Percentiles rank a stretch among this genome's conserved stretches.
These are phyloP conservation scores for Cheilosia variabilis DNA, from an alignment of 2,888 invertebrate species.

Conservation along the genomic window DNA sequence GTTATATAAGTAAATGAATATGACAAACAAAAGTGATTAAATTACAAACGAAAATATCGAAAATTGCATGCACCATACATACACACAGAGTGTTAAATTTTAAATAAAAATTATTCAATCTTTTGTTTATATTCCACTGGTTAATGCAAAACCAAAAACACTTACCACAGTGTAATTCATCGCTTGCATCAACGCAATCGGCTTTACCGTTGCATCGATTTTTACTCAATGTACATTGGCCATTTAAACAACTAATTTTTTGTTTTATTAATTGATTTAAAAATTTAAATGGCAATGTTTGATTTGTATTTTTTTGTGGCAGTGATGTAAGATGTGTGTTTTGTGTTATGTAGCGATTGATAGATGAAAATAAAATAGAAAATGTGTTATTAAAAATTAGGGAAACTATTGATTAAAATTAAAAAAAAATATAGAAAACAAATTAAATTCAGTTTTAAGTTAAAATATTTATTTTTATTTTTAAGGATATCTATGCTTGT, in stretches of 20 bases:
- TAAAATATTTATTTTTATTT: too few relatives aligned
- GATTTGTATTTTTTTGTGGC: neutral
- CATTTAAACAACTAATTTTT: slow-evolving; percentile 85
- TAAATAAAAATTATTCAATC: slow-evolving; percentile 5
- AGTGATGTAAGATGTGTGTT: slow-evolving; percentile 50
- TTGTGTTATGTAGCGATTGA: slow-evolving; percentile 44
- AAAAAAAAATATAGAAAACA: slow-evolving; percentile 10
- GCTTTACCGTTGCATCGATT: slow-evolving; percentile 85
- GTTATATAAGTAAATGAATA: neutral
- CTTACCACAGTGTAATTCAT: slow-evolving; percentile 87
- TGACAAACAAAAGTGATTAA: slow-evolving; percentile 16
- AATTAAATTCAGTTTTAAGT: neutral
- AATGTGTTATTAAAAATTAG: slow-evolving; percentile 22
- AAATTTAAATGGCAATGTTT: slow-evolving; percentile 9
- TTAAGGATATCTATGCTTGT: too few relatives aligned
- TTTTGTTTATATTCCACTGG: slow-evolving; percentile 47
- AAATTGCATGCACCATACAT: slow-evolving; percentile 30
- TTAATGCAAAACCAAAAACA: slow-evolving; percentile 72
- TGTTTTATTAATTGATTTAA: slow-evolving; percentile 31
- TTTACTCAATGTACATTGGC: slow-evolving; percentile 86
- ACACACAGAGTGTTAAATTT: slow-evolving; percentile 16
- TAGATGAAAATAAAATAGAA: slow-evolving; percentile 70
- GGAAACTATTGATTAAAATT: neutral
- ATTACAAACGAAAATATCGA: neutral
- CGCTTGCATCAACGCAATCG: slow-evolving; percentile 86